phyloP scores from a whole-genome alignment of 2,797 vertebrate species.

The Chrosomus eos region DNA sequence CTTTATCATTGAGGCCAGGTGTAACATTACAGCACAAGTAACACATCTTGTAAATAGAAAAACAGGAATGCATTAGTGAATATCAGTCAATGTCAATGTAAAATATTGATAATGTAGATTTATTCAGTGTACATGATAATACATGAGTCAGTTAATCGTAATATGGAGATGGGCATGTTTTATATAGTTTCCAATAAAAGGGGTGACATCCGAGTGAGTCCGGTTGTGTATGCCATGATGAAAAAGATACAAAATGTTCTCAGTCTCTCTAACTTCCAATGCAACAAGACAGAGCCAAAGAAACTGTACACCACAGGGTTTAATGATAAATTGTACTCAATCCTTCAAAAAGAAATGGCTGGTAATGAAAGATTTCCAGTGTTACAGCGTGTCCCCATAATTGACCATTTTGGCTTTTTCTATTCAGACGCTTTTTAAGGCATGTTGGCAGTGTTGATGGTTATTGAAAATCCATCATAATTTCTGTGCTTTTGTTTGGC shows the following conservation, averaged over 20 bases:
- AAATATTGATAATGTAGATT: not conserved
- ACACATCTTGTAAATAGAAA: no score
- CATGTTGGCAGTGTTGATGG: constrained; percentile 5
- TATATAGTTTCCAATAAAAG: not conserved
- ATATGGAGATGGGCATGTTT: not conserved
- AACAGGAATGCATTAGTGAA: not conserved
- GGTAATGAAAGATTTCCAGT: constrained; percentile 31
- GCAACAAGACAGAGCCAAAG: constrained; percentile 2
- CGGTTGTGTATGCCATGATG: not conserved
- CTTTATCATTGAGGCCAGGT: no score
- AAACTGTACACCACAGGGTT: not conserved
- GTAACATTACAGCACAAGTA: no score
- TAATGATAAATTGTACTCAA: not conserved
- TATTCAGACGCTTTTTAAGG: constrained; percentile 8
- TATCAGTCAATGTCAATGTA: not conserved
- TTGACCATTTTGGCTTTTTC: constrained; percentile 22
- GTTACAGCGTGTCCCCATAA: constrained; percentile 11
- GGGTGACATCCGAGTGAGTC: not conserved
- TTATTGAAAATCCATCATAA: constrained; percentile 41
- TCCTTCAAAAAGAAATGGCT: not conserved
- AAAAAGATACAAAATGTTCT: not conserved
- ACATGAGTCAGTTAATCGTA: not conserved
- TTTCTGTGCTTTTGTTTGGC: constrained; percentile 39
- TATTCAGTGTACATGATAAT: not conserved
- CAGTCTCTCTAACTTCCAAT: not conserved